Conservation (phyloP, 2,888 invertebrate species). For the Melangyna quadrimaculata region DNA sequence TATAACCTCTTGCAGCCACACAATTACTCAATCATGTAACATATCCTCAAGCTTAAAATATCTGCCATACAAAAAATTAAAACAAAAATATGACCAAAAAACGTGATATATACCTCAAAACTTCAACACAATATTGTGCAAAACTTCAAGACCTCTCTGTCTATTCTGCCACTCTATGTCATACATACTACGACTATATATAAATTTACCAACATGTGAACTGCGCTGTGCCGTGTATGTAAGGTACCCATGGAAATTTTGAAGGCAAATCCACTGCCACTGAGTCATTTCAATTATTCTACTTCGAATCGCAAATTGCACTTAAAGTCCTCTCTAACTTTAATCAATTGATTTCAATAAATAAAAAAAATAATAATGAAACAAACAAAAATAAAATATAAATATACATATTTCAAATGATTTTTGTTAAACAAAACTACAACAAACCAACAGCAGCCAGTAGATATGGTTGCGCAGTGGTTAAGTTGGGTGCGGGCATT, state of each 20-base stretch:
- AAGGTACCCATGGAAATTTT: not conserved
- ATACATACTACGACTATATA: not conserved
- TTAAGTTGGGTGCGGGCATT: slow-evolving; percentile 25
- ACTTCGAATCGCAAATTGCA: slow-evolving; percentile 63
- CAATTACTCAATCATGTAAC: slow-evolving; percentile 61
- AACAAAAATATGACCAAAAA: slow-evolving; percentile 43
- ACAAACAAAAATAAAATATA: not conserved
- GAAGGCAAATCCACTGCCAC: slow-evolving; percentile 55
- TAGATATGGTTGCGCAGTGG: not conserved
- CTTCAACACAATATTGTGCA: not conserved
- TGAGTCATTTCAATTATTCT: slow-evolving; percentile 70
- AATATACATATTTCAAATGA: no score
- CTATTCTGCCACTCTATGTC: slow-evolving; percentile 46
- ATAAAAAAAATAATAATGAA: not conserved
- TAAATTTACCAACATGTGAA: slow-evolving; percentile 2
- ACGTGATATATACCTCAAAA: slow-evolving; percentile 56
- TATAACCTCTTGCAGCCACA: slow-evolving; percentile 42
- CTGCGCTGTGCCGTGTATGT: slow-evolving; percentile 33
- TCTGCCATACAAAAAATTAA: not conserved
- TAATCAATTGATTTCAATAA: slow-evolving; percentile 53
- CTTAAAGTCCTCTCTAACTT: slow-evolving; percentile 67
- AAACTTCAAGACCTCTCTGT: not conserved
- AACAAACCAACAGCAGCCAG: not conserved
- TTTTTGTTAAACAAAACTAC: slow-evolving; percentile 20
- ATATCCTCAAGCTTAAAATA: slow-evolving; percentile 30